Evolutionary conservation across 2,888 invertebrate species (phyloP), one percentile per base, ranked within the genome.

Genomic region (Dolichomitus sp.): DNA sequence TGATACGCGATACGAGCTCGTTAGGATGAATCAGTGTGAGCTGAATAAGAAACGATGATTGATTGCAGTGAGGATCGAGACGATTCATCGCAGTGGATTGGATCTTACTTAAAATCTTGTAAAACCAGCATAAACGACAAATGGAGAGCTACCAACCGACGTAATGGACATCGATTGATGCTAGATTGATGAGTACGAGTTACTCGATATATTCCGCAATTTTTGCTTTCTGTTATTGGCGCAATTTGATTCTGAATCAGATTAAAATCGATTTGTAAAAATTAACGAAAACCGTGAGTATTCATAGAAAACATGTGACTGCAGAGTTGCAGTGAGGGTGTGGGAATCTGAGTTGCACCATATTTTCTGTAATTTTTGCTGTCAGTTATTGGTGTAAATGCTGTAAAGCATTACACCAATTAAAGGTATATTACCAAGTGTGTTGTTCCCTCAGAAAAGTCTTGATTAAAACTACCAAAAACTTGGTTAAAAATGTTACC

Each of bases 21-120:
- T 76, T 80, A 80, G 72, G 57, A 68, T 68, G 66, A 72, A 68
- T 76, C 72, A 40, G 50, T 66, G 54, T 23, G 27, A 61, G 23
- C 11, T 52, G 59, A 45, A 69, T 77, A 61, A 68, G 61, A 77
- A 63, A 40, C 50, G 50, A 73, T 69, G 77, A 81, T 77, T 69
- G 77, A 81, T 81, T 23, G 54, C 77, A 30, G 45, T 57, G 50
- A 68, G 23, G 68, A 73, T 63, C 52, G 17, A n/a, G 77, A 52
- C 68, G 68, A 68, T 69, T 81, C 72, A 68, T 68, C 65, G 23
- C 17, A 23, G 68, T 33, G 50, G 17, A 81, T 73, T 27, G 52
- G 66, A 68, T 61, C 72, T 33, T 14, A 30, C 52, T 23, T 42
- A 40, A 57, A 40, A 45, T 37, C 5, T 30, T 7, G 19, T 72